These are phyloP conservation scores for Orthosia cruda DNA, from an alignment of 2,888 invertebrate species.

Conservation along the genomic window DNA sequence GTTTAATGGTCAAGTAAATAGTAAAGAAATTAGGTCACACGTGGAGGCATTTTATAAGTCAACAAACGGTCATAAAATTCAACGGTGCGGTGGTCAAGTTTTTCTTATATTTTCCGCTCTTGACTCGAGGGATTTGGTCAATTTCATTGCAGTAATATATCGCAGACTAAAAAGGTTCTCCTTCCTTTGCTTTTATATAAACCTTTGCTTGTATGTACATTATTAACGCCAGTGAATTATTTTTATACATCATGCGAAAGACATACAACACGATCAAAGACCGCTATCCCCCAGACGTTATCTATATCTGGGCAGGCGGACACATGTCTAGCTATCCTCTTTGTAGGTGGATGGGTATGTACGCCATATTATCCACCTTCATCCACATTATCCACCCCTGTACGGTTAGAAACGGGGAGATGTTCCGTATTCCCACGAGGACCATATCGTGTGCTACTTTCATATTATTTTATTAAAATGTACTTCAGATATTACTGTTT, in stretches of 20 bases:
- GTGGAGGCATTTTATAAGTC: not conserved
- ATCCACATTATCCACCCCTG: not conserved
- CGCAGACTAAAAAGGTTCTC: not conserved
- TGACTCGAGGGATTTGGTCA: not conserved
- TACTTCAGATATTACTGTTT: conserved; percentile 30
- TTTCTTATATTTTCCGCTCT: conserved; percentile 7
- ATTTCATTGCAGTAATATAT: conserved; percentile 16
- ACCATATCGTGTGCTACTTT: conserved; percentile 35
- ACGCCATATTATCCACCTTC: not conserved
- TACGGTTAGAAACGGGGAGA: conserved; percentile 23
- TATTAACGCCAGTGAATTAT: not conserved
- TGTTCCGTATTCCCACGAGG: conserved; percentile 31
- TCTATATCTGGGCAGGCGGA: not conserved
- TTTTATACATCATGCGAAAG: not conserved
- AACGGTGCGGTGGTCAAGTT: not conserved
- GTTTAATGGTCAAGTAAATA: not conserved
- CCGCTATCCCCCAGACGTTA: not conserved
- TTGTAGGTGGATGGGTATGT: conserved; percentile 9
- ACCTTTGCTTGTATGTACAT: conserved; percentile 5
- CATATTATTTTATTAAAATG: conserved; percentile 43
- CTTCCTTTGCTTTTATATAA: not conserved
- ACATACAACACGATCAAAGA: not conserved
- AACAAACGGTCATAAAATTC: not conserved
- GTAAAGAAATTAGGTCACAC: conserved; percentile 2
- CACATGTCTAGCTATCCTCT: not conserved